Evolutionary conservation across 2,797 vertebrate genomes (phyloP).

Genomic region (Neoniphon sammara): DNA sequence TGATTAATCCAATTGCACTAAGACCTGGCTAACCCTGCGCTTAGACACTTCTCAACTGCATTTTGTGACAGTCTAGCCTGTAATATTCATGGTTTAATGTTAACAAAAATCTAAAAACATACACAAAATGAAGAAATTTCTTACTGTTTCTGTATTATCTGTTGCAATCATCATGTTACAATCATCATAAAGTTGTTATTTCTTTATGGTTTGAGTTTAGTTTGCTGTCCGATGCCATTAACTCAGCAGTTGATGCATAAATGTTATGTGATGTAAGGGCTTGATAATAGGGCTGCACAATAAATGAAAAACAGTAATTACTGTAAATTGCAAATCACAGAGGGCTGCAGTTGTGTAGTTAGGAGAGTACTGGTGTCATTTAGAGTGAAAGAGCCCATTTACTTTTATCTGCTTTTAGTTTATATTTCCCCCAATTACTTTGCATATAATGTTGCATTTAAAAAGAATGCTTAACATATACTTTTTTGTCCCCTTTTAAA

Average conservation of each 20-base stretch:
- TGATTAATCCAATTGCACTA: slow-evolving; percentile 81
- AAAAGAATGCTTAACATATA: too few relatives aligned
- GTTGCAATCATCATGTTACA: neutral
- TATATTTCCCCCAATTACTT: too few relatives aligned
- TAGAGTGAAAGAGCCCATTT: too few relatives aligned
- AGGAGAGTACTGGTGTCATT: too few relatives aligned
- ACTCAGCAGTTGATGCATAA: neutral
- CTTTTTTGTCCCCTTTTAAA: too few relatives aligned
- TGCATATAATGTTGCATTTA: too few relatives aligned
- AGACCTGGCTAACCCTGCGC: slow-evolving; percentile 39
- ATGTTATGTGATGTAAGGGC: neutral
- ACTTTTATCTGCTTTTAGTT: too few relatives aligned
- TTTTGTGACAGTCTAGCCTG: neutral
- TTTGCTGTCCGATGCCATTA: neutral
- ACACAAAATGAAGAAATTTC: too few relatives aligned
- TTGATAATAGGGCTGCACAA: neutral
- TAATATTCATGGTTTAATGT: slow-evolving; percentile 5
- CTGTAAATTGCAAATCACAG: neutral
- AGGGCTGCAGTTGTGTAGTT: neutral
- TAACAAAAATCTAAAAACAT: neutral
- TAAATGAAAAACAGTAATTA: neutral
- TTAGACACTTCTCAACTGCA: slow-evolving; percentile 18
- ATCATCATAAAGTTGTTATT: neutral
- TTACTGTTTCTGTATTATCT: neutral
- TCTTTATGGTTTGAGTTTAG: neutral